Conservation (phyloP, 2,888 invertebrate species). For the Sphinx pinastri region DNA sequence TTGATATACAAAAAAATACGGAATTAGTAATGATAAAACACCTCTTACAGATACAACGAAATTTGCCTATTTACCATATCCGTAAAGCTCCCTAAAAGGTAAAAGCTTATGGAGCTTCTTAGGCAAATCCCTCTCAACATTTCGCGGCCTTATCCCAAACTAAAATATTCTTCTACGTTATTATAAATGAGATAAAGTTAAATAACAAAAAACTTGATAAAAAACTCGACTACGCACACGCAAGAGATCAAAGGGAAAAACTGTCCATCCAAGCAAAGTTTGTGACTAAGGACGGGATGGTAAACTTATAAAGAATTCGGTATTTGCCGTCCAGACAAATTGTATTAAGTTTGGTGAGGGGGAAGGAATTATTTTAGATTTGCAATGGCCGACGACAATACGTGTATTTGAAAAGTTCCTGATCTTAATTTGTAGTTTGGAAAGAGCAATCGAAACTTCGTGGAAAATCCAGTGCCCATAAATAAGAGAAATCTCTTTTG, state of each 20-base stretch:
- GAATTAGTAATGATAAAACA: not conserved
- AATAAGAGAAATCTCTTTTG: not conserved
- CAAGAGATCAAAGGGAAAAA: conserved; percentile 63
- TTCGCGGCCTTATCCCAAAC: conserved; percentile 32
- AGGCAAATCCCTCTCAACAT: conserved; percentile 9
- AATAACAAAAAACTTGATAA: conserved; percentile 58
- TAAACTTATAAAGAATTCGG: conserved; percentile 52
- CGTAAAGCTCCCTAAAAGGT: conserved; percentile 1
- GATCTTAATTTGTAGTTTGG: conserved; percentile 37
- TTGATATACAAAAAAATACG: not conserved
- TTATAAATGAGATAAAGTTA: conserved; percentile 51
- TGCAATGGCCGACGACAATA: conserved; percentile 34
- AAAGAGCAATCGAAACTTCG: conserved; percentile 19
- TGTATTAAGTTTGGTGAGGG: conserved; percentile 49
- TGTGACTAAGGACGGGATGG: conserved; percentile 32
- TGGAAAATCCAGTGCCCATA: not conserved
- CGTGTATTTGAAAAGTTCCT: conserved; percentile 38
- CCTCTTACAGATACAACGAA: not conserved
- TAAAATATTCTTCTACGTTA: conserved; percentile 38
- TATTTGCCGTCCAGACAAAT: conserved; percentile 47
- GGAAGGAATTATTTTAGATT: conserved; percentile 36
- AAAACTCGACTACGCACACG: conserved; percentile 48
- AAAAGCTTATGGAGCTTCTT: conserved; percentile 1
- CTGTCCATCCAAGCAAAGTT: conserved; percentile 44
- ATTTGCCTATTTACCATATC: not conserved